Evolutionary conservation across 2,888 invertebrate species (phyloP).

Genomic region (Petrolisthes cinctipes): DNA sequence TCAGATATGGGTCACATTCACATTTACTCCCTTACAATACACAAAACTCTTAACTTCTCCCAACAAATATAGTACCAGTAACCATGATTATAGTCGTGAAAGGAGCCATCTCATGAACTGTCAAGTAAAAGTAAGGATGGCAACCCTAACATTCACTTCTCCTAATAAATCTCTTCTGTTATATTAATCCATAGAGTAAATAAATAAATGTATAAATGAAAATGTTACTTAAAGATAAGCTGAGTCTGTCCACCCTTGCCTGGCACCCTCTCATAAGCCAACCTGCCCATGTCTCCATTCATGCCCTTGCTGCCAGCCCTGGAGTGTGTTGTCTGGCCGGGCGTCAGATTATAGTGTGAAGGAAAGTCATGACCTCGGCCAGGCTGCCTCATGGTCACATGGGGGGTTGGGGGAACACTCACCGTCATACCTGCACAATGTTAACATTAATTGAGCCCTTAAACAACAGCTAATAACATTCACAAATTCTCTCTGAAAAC

Average conservation of each 20-base stretch:
- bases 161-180: not conserved
- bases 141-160: too few species aligned
- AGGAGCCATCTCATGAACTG: too few species aligned
- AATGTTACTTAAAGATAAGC: conserved; percentile 15
- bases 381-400: conserved; percentile 31
- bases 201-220: not conserved
- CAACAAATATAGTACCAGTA: too few species aligned
- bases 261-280: conserved; percentile 34
- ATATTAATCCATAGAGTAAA: not conserved
- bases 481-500: too few species aligned
- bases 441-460: too few species aligned
- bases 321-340: not conserved
- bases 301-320: not conserved
- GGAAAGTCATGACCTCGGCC: conserved; percentile 40
- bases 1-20: too few species aligned
- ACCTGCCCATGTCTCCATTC: not conserved
- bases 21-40: too few species aligned
- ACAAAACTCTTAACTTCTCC: too few species aligned
- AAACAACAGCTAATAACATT: too few species aligned
- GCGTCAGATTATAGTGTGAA: conserved; percentile 12
- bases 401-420: conserved; percentile 28
- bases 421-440: not conserved
- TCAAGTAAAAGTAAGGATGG: too few species aligned
- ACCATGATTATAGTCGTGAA: too few species aligned
- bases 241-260: conserved; percentile 31